Evolutionary conservation across 2,113 vertebrate genomes (phyloP).

Genomic region (Euleptes europaea): DNA sequence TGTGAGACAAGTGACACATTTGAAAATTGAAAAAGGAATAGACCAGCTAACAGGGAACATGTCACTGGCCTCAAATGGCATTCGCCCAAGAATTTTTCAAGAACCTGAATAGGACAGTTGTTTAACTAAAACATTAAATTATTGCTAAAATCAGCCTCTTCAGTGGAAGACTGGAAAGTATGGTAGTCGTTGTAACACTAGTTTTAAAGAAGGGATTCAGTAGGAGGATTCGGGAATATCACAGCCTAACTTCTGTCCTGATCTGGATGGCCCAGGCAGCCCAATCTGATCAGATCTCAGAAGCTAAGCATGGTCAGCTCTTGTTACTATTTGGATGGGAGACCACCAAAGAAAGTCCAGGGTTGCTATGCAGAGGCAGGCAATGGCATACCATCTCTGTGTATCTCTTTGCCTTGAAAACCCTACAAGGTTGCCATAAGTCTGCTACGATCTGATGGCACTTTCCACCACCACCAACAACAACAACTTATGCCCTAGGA

Average conservation of each 20-base stretch:
- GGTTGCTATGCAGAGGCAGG: too few species aligned
- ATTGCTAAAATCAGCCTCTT: background rate
- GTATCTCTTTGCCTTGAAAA: too few species aligned
- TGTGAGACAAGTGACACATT: background rate
- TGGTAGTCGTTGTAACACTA: background rate
- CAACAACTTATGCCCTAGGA: too few species aligned
- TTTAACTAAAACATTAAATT: background rate
- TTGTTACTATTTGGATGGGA: too few species aligned
- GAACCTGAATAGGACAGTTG: background rate
- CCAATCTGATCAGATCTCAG: too few species aligned
- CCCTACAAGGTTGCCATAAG: too few species aligned
- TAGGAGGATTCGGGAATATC: background rate
- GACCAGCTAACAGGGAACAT: background rate
- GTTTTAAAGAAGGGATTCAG: background rate
- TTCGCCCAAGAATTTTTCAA: background rate
- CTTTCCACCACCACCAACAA: too few species aligned
- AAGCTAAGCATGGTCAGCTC: too few species aligned
- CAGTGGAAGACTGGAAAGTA: background rate
- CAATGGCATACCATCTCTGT: too few species aligned
- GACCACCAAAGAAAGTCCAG: too few species aligned
- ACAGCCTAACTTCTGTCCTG: background rate
- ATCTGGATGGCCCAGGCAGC: too few species aligned
- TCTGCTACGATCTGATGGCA: too few species aligned
- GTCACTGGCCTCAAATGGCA: background rate
- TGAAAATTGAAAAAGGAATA: background rate